Evolutionary conservation across 2,113 vertebrate species (phyloP).

Genomic region (Porphyrio hochstetteri): DNA sequence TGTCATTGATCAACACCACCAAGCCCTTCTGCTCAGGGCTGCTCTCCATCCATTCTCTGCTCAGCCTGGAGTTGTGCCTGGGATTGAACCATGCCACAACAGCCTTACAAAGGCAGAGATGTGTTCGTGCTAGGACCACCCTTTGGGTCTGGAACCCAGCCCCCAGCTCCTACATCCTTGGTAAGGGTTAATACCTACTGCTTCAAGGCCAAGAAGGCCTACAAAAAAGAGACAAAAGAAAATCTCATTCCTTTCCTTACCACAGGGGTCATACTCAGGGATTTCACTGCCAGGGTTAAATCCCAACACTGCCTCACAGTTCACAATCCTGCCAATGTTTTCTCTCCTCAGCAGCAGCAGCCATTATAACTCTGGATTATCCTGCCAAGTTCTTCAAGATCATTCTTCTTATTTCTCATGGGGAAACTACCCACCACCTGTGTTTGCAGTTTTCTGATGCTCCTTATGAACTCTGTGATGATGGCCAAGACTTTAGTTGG

Average conservation of each 20-base stretch:
- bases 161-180: too few species aligned
- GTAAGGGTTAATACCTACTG: not conserved
- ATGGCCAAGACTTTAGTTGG: not conserved
- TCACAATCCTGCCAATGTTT: not conserved
- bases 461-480: not conserved
- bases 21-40: too few species aligned
- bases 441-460: not conserved
- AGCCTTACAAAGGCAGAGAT: too few species aligned
- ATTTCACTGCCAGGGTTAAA: not conserved
- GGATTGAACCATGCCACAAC: too few species aligned
- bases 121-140: too few species aligned
- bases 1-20: too few species aligned
- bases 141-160: too few species aligned
- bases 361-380: not conserved
- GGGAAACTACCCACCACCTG: not conserved
- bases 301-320: not conserved
- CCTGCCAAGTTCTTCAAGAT: not conserved
- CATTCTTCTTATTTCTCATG: not conserved
- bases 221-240: not conserved
- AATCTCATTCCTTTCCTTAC: not conserved
- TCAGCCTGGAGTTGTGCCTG: too few species aligned
- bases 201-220: not conserved
- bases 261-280: not conserved
- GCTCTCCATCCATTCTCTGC: too few species aligned
- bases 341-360: not conserved